Conservation (phyloP, 2,888 invertebrate genomes). For the Atherix ibis region DNA sequence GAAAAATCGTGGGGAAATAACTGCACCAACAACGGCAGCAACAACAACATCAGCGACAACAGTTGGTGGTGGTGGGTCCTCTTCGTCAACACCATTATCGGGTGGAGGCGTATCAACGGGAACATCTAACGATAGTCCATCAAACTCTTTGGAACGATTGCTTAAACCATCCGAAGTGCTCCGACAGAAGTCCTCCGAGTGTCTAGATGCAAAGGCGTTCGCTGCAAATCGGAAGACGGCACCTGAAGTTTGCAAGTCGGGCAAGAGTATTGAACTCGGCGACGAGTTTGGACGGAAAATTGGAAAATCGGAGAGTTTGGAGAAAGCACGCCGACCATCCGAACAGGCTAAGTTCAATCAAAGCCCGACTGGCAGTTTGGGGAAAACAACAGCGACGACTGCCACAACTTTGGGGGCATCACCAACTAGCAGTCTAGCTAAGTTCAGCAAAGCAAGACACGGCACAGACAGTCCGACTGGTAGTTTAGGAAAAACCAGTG, state of each 20-base stretch:
- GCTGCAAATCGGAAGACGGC: conserved; percentile 29
- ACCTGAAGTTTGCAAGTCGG: conserved; percentile 24
- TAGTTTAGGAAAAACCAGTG: conserved; percentile 23
- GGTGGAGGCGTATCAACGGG: conserved; percentile 19
- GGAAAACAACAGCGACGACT: conserved; percentile 20
- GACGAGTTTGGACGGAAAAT: conserved; percentile 32
- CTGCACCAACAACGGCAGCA: conserved; percentile 8
- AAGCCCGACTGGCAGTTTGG: conserved; percentile 28
- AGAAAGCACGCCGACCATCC: conserved; percentile 21
- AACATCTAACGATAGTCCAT: conserved; percentile 25
- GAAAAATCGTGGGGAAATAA: background rate
- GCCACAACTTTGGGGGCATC: conserved; percentile 17
- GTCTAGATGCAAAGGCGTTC: conserved; percentile 26
- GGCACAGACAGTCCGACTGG: conserved; percentile 18
- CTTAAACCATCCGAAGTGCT: conserved; percentile 33
- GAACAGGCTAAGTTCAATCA: conserved; percentile 19
- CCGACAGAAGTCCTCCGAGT: conserved; percentile 32
- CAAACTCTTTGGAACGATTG: conserved; percentile 30
- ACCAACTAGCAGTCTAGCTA: conserved; percentile 29
- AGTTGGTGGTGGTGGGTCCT: conserved; percentile 20
- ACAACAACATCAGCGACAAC: conserved; percentile 22
- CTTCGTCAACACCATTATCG: conserved; percentile 20
- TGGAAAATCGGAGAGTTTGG: conserved; percentile 29
- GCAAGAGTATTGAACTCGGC: conserved; percentile 23
- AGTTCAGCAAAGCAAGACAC: conserved; percentile 15